Evolutionary conservation across 2,797 vertebrate genomes (phyloP).

Genomic region (Lerista edwardsae): DNA sequence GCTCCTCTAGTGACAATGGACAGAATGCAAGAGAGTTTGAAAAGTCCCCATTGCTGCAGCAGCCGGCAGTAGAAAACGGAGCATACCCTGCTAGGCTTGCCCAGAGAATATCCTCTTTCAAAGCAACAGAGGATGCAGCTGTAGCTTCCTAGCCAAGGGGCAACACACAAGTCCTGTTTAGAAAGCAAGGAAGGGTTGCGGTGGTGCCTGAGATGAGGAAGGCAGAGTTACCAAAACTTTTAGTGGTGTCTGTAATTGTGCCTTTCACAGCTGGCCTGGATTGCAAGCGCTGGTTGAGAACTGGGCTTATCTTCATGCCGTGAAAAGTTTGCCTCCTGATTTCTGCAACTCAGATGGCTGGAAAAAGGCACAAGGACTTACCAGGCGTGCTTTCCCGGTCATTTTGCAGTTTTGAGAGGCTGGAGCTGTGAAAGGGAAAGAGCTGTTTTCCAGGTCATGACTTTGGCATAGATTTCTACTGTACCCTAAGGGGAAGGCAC

Average conservation of each 20-base stretch:
- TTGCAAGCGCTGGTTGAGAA: background rate
- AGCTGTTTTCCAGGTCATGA: background rate
- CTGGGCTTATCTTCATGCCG: background rate
- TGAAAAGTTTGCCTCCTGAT: background rate
- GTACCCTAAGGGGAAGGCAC: background rate
- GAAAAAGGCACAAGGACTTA: background rate
- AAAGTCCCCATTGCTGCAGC: background rate
- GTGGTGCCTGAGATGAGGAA: background rate
- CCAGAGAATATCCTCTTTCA: background rate
- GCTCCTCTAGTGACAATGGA: too few relatives aligned
- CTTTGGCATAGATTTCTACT: background rate
- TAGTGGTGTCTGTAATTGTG: background rate
- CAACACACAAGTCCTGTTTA: background rate
- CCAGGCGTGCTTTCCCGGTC: background rate
- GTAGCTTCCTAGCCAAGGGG: too few relatives aligned
- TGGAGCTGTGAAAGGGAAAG: background rate
- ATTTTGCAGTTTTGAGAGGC: background rate
- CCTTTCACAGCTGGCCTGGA: background rate
- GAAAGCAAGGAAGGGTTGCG: background rate
- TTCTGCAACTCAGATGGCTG: background rate
- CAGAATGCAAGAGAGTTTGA: too few relatives aligned
- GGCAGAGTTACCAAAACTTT: background rate
- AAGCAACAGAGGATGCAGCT: too few relatives aligned
- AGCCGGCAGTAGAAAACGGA: background rate
- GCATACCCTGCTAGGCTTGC: background rate